phyloP scores from a whole-genome alignment of 2,888 invertebrate species.

The Sphaeridia pumilis region DNA sequence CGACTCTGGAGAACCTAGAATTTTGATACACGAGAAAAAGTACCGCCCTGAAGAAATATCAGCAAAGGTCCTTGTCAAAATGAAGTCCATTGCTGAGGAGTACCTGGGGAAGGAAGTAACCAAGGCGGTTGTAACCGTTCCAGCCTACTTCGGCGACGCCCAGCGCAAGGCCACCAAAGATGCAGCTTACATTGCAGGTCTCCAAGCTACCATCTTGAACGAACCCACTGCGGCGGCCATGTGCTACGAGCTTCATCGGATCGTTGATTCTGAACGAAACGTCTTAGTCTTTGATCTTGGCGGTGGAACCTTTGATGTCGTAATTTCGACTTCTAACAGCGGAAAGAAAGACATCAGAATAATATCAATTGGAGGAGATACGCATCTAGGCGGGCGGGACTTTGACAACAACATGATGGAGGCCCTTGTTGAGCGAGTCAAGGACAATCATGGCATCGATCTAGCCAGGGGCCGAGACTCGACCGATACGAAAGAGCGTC shows the following conservation, averaged over 20 bases:
- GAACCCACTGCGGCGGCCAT: conserved; percentile 79
- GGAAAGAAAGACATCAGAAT: conserved; percentile 10
- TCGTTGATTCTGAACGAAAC: conserved; percentile 3
- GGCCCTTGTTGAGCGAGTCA: neutral
- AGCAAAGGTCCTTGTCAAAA: conserved; percentile 63
- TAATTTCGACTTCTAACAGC: conserved; percentile 12
- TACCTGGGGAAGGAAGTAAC: conserved; percentile 67
- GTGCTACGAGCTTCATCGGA: conserved; percentile 13
- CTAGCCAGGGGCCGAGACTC: neutral
- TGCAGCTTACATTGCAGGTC: conserved; percentile 65
- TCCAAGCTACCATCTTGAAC: conserved; percentile 80
- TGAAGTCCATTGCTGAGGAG: conserved; percentile 84
- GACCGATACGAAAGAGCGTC: neutral
- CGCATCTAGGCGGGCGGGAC: conserved; percentile 18
- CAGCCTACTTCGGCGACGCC: conserved; percentile 60
- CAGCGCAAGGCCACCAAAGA: conserved; percentile 63
- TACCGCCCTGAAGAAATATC: conserved; percentile 52
- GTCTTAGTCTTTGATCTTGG: conserved; percentile 22
- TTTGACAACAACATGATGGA: conserved; percentile 13
- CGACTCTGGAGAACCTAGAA: conserved; percentile 47
- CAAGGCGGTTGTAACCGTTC: conserved; percentile 66
- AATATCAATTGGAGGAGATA: conserved; percentile 11
- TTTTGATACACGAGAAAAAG: conserved; percentile 40
- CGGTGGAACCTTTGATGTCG: conserved; percentile 29
- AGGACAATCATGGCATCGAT: neutral